Percentiles rank a stretch among this genome's conserved stretches.
phyloP scores from a whole-genome alignment of 2,113 vertebrate genomes.

The Podarcis raffonei region DNA sequence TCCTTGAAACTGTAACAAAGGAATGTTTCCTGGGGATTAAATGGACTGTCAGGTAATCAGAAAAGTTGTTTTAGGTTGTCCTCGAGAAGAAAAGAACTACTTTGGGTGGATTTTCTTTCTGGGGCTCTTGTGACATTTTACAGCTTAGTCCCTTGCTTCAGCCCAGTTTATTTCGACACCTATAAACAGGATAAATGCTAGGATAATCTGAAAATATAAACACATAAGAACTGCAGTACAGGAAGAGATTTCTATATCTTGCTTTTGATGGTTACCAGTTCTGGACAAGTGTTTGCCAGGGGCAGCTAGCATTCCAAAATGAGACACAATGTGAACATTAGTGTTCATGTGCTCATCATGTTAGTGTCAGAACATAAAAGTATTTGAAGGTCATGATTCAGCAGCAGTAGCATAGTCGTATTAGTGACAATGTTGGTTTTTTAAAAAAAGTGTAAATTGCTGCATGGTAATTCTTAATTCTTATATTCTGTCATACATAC shows the following conservation, averaged over 20 bases:
- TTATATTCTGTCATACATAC: no score
- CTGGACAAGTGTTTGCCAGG: not conserved
- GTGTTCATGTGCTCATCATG: not conserved
- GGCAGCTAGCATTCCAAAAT: not conserved
- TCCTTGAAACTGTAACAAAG: slow-evolving; percentile 86
- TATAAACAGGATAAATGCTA: slow-evolving; percentile 76
- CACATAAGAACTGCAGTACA: not conserved
- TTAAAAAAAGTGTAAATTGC: not conserved
- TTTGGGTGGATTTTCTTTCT: slow-evolving; percentile 82
- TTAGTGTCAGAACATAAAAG: not conserved
- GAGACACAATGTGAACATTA: not conserved
- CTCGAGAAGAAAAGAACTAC: slow-evolving; percentile 78
- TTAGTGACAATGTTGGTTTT: not conserved
- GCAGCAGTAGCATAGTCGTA: no score
- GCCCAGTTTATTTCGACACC: slow-evolving; percentile 78
- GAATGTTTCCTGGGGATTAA: slow-evolving; percentile 86
- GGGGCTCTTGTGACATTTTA: slow-evolving; percentile 79
- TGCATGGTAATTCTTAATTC: not conserved
- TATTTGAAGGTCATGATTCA: not conserved
- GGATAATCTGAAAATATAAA: slow-evolving; percentile 61
- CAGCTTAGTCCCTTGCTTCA: slow-evolving; percentile 79
- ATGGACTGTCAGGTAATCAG: slow-evolving; percentile 87
- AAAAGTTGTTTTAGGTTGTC: slow-evolving; percentile 84
- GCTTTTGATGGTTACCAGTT: not conserved
- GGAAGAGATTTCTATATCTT: not conserved